phyloP scores from a whole-genome alignment of 2,797 vertebrate species.

The Lindbergichthys nudifrons region DNA sequence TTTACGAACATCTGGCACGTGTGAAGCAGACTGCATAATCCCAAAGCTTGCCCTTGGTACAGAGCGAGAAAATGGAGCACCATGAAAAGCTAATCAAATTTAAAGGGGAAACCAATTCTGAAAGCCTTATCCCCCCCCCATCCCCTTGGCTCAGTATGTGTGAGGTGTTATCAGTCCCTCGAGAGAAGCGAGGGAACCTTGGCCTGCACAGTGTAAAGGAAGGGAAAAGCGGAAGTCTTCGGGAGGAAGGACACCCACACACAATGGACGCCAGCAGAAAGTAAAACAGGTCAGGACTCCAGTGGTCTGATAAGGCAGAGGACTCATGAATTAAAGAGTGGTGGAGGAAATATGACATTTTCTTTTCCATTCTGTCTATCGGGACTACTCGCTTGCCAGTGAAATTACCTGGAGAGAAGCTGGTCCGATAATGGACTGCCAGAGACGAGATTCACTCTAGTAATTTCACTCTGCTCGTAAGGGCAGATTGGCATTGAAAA shows the following conservation, averaged over 20 bases:
- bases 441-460: conserved; percentile 72
- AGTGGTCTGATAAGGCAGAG: conserved; percentile 81
- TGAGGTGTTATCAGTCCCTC: conserved; percentile 79
- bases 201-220: conserved; percentile 58
- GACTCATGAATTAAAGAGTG: conserved; percentile 85
- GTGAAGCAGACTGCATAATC: conserved; percentile 49
- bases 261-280: conserved; percentile 80
- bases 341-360: conserved; percentile 82
- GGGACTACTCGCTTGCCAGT: conserved; percentile 72
- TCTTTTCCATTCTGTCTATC: conserved; percentile 82
- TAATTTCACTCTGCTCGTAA: conserved; percentile 73
- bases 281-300: conserved; percentile 85
- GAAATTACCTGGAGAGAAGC: conserved; percentile 82
- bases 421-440: conserved; percentile 78
- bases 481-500: conserved; percentile 72
- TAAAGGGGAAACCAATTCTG: conserved; percentile 70
- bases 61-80: conserved; percentile 60
- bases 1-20: conserved; percentile 39
- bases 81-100: conserved; percentile 81
- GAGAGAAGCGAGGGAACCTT: conserved; percentile 62
- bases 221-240: conserved; percentile 64
- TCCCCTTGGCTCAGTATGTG: conserved; percentile 72
- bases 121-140: conserved; percentile 71
- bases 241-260: conserved; percentile 75
- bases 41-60: conserved; percentile 63